Evolutionary conservation across 2,797 vertebrate species (phyloP), one percentile per base, ranked within the genome.

Genomic region (Tenualosa ilisha): DNA sequence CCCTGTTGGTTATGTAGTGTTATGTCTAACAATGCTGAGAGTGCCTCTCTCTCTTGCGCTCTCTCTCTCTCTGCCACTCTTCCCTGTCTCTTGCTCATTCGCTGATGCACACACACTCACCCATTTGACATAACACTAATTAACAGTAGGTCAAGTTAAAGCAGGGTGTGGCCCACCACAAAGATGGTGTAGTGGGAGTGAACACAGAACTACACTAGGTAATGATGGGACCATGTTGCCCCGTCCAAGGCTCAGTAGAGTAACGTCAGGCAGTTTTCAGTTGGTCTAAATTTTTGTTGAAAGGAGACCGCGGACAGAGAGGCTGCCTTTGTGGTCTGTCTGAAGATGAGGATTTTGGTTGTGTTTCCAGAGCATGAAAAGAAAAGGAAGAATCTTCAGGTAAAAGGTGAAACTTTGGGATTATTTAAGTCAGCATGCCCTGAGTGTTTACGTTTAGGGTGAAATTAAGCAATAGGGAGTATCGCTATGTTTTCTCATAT

Each of bases 341-440:
- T 79, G 72, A 94, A 92, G 89, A 92, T 94, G 90, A 92, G 90
- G 86, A 94, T 95, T 92, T 90, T 93, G 93, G 90, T 95, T 86
- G 89, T 95, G 91, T 88, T 93, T 84, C 84, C 91, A 84, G 92
- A 95, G 72, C 85, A 89, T 87, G 88, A 89, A 84, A 84, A 82
- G 90, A 93, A 92, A 91, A 93, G 90, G 87, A 93, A 92, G 82
- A 90, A 84, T 75, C 9, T 49, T 65, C 88, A 95, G 94, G 94
- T 95, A 94, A 94, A 89, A 37, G 72, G 22, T 2, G n/a, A 24
- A 24, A n/a, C 20, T 61, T 61, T 61, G 15, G 53, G 12, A 3
- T 3, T 49, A 54, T 54, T 54, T 17, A 17, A 17, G 53, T 13
- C 12, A 13, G 46, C 46, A 3, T n/a, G 22, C n/a, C n/a, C 4